These are phyloP conservation scores for Semotilus atromaculatus DNA, from an alignment of 2,797 vertebrate species.

Conservation along the genomic window DNA sequence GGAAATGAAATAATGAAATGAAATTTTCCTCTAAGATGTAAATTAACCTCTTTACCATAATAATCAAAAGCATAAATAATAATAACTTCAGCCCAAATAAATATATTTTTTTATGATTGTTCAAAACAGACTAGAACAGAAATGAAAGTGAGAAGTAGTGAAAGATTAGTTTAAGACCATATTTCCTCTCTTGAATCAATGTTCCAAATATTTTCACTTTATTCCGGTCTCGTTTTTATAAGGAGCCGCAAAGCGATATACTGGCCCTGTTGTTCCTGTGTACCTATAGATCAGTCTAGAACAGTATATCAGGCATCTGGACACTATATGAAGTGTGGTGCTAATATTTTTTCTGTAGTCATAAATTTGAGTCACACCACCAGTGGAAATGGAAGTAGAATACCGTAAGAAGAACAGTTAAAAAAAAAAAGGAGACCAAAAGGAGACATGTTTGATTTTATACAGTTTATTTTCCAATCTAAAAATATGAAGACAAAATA, in stretches of 20 bases:
- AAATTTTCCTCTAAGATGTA: background rate
- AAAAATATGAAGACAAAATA: slow-evolving; percentile 71
- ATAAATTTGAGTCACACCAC: background rate
- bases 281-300: background rate
- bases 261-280: background rate
- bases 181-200: background rate
- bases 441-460: slow-evolving; percentile 62
- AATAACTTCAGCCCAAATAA: background rate
- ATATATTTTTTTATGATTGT: background rate
- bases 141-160: background rate
- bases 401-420: background rate
- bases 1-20: background rate
- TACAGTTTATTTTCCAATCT: slow-evolving; percentile 69
- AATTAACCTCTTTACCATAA: background rate
- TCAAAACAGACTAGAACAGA: background rate
- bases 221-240: background rate
- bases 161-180: background rate
- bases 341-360: background rate
- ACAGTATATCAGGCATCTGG: background rate
- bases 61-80: background rate
- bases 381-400: background rate
- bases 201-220: background rate
- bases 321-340: background rate
- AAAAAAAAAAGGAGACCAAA: slow-evolving; percentile 27
- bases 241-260: background rate